phyloP scores from a whole-genome alignment of 2,113 vertebrate species.

The Chascanopsetta lugubris region DNA sequence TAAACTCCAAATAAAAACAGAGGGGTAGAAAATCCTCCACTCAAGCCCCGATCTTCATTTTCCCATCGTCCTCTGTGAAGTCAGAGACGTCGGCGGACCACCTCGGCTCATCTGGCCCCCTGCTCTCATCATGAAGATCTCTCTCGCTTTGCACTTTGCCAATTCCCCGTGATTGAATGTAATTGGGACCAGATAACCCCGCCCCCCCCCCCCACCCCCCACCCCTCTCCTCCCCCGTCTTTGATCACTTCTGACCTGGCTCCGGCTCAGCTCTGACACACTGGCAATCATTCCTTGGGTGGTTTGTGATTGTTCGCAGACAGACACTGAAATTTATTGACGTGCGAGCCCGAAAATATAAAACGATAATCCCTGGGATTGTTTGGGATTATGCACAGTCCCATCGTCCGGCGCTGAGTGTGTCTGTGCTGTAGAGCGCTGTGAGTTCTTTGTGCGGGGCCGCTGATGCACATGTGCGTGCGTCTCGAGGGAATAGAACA shows the following conservation, averaged over 20 bases:
- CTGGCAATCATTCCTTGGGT: slow-evolving; percentile 68
- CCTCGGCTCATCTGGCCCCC: slow-evolving; percentile 70
- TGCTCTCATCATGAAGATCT: slow-evolving; percentile 66
- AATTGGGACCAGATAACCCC: slow-evolving; percentile 78
- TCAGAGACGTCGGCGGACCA: slow-evolving; percentile 61
- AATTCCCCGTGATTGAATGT: slow-evolving; percentile 77
- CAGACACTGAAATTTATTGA: slow-evolving; percentile 52
- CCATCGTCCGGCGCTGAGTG: background rate
- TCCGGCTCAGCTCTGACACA: slow-evolving; percentile 67
- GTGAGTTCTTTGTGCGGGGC: slow-evolving; percentile 12
- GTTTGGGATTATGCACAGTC: slow-evolving; percentile 2
- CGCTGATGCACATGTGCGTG: slow-evolving; percentile 46
- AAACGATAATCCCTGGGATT: slow-evolving; percentile 15
- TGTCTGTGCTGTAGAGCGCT: background rate
- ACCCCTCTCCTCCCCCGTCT: slow-evolving; percentile 46
- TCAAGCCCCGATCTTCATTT: slow-evolving; percentile 26
- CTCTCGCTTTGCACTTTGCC: slow-evolving; percentile 70
- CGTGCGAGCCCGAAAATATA: slow-evolving; percentile 46
- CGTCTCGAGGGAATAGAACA: slow-evolving; percentile 64
- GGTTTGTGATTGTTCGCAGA: slow-evolving; percentile 72
- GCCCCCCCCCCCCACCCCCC: background rate
- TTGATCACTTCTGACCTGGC: slow-evolving; percentile 76
- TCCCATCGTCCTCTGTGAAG: slow-evolving; percentile 45
- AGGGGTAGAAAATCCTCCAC: background rate
- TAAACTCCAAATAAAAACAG: background rate